A percentile compares a stretch with the other conserved stretches of the same genome.
Conservation (phyloP, 2,888 invertebrate genomes). For the Eubasilissa splendida region DNA sequence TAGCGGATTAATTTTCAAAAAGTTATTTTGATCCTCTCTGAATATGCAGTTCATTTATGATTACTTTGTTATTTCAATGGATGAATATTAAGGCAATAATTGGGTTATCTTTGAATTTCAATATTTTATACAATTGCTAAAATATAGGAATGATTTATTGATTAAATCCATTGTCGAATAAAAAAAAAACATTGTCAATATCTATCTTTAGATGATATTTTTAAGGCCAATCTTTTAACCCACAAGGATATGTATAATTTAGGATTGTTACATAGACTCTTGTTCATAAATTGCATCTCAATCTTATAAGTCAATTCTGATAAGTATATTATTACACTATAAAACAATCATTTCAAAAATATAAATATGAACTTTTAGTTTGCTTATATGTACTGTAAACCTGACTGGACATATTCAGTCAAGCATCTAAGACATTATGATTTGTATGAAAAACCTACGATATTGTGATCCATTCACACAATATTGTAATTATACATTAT, state of each 20-base stretch:
- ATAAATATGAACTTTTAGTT: neutral
- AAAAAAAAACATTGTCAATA: neutral
- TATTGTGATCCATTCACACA: too few relatives aligned
- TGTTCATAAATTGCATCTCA: neutral
- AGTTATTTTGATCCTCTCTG: too few relatives aligned
- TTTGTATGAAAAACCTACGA: too few relatives aligned
- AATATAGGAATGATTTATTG: too few relatives aligned
- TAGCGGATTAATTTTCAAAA: too few relatives aligned
- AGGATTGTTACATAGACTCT: slow-evolving; percentile 18
- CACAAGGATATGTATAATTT: slow-evolving; percentile 27
- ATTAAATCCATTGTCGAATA: too few relatives aligned
- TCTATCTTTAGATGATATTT: slow-evolving; percentile 9
- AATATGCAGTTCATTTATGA: too few relatives aligned
- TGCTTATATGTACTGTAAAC: neutral
- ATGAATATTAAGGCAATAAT: too few relatives aligned
- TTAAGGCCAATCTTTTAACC: slow-evolving; percentile 30
- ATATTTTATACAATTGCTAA: too few relatives aligned
- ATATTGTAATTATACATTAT: neutral
- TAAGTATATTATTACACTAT: neutral
- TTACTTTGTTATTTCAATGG: too few relatives aligned
- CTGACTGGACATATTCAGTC: slow-evolving; percentile 8
- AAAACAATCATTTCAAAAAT: slow-evolving; percentile 21
- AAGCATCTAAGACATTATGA: neutral
- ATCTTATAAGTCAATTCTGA: too few relatives aligned
- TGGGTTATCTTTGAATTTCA: too few relatives aligned